Conservation (phyloP, 1,140 invertebrate species). For the Drosophila repleta region DNA sequence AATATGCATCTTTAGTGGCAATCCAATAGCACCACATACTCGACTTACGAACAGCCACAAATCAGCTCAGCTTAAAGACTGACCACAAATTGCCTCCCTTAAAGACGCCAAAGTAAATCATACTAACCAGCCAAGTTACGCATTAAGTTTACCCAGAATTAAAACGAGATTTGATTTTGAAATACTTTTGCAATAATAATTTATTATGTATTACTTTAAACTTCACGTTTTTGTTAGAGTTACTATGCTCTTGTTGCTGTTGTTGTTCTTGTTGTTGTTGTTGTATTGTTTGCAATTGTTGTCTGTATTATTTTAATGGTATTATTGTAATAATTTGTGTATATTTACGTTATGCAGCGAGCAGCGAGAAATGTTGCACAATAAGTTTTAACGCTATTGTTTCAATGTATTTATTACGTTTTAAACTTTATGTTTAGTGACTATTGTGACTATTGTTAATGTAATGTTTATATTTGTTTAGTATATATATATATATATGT, state of each 20-base stretch:
- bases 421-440: conserved; percentile 57
- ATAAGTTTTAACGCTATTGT: conserved; percentile 46
- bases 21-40: too few relatives aligned
- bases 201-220: conserved; percentile 81
- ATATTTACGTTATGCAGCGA: conserved; percentile 49
- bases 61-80: too few relatives aligned
- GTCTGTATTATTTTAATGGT: conserved; percentile 63
- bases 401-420: conserved; percentile 36
- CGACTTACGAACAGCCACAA: too few relatives aligned
- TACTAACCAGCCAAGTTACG: not conserved
- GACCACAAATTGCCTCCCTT: too few relatives aligned
- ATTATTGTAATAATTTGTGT: conserved; percentile 70
- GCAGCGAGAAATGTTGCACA: conserved; percentile 67
- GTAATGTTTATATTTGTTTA: conserved; percentile 41
- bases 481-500: conserved; percentile 36
- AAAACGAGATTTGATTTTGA: conserved; percentile 24
- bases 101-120: too few relatives aligned
- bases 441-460: conserved; percentile 80
- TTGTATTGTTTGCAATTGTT: conserved; percentile 19
- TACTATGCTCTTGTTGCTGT: conserved; percentile 41
- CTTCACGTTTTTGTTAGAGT: conserved; percentile 66
- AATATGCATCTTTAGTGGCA: too few relatives aligned
- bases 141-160: not conserved
- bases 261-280: not conserved
- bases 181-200: conserved; percentile 78